These are phyloP conservation scores for Melanargia galathea DNA, from an alignment of 2,888 invertebrate species.

Conservation along the genomic window DNA sequence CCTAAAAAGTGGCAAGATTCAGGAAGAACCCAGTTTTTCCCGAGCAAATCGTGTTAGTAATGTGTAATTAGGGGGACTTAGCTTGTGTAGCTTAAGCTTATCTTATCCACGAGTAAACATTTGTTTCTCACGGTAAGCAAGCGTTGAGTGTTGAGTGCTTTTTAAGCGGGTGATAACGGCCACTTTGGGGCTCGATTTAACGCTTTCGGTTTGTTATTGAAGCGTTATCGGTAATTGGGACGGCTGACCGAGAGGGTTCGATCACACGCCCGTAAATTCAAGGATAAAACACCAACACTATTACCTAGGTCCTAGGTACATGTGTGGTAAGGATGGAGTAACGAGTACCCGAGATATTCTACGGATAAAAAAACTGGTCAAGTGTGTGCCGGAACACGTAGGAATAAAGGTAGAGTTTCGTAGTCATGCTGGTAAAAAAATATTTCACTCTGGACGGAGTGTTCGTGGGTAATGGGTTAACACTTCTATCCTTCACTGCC, in stretches of 20 bases:
- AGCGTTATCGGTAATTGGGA: slow-evolving; percentile 19
- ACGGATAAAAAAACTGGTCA: too few species aligned
- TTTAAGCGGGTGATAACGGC: slow-evolving; percentile 51
- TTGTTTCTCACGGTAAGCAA: slow-evolving; percentile 59
- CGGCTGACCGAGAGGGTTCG: not conserved
- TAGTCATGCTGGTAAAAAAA: too few species aligned
- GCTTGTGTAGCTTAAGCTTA: slow-evolving; percentile 45
- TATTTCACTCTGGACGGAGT: too few species aligned
- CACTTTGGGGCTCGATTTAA: slow-evolving; percentile 34
- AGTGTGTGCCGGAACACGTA: too few species aligned
- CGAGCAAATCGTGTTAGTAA: slow-evolving; percentile 20
- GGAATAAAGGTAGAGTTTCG: too few species aligned
- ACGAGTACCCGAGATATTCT: too few species aligned
- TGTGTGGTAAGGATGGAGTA: too few species aligned
- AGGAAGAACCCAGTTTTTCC: slow-evolving; percentile 12
- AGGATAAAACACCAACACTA: not conserved
- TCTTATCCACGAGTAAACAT: slow-evolving; percentile 55
- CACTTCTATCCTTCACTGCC: too few species aligned
- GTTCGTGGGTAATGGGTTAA: too few species aligned
- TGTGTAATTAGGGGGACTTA: slow-evolving; percentile 24
- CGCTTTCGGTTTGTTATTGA: slow-evolving; percentile 27
- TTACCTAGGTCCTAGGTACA: too few species aligned
- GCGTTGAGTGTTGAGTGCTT: slow-evolving; percentile 47
- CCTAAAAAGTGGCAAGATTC: not conserved
- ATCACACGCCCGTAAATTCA: not conserved